Evolutionary conservation across 35 echinoderm and acorn worm genomes (phyloP), one percentile per base, ranked within the genome.

Genomic region (Strongylocentrotus purpuratus): DNA sequence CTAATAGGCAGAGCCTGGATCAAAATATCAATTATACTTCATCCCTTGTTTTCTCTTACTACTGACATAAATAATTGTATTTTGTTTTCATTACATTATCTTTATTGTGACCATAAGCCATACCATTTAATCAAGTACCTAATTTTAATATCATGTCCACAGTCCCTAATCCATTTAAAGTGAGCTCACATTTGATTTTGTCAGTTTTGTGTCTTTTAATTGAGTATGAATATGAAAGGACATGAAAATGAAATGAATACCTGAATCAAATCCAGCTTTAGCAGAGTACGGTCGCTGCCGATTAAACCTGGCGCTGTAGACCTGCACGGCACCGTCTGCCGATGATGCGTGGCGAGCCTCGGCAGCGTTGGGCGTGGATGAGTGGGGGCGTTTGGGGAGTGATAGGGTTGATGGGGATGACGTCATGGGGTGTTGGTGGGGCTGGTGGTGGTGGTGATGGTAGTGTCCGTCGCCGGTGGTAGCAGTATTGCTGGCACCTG

Each of bases 291-390:
- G 95, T 65, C 95, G 71, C 52, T 95, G 94, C 4, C 95, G 92
- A 65, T 33, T 94, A 6, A 94, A 65, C 35, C 94, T 96, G 55
- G 95, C 86, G 87, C 95, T 96, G 95, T 96, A 96, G 22, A 96
- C 50, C 52, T 93, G 95, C 28, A 96, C 95, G 85, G 95, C 95
- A 94, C 95, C 91, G 85, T 96, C 92, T 41, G 93, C 93, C 2
- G 95, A 96, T 32, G 95, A 96, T 85, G 86, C 78, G 70, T 86
- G 46, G 9, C 95, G 95, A 28, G 86, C 86, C 45, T 94, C 78
- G 12, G 8, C 48, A 14, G 45, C 20, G n/a, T 94, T 94, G 71
- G 92, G 71, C 32, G 95, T 96, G 78, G 95, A 93, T 31, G 95
- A 94, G 28, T 96, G 95, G 86, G 95, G 95, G 93, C 93, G 95